phyloP scores from a whole-genome alignment of 2,797 vertebrate species.

The Avahi laniger region DNA sequence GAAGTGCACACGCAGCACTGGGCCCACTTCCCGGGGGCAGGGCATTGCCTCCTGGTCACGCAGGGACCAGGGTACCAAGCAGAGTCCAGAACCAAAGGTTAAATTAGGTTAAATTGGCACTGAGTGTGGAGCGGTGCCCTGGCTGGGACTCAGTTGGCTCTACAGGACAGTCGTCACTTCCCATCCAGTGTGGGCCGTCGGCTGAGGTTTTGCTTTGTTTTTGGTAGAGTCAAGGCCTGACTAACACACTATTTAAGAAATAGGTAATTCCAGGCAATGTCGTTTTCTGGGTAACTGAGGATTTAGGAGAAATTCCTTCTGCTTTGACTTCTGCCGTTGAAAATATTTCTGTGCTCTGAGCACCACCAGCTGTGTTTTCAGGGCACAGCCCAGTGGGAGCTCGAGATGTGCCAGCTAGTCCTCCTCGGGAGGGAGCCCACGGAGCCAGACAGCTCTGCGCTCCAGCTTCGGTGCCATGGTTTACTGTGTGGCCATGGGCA shows the following conservation, averaged over 20 bases:
- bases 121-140: rapidly evolving
- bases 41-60: not conserved
- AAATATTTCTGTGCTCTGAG: rapidly evolving
- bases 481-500: no score
- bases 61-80: no score
- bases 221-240: not conserved
- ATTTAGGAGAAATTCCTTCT: not conserved
- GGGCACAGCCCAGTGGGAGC: not conserved
- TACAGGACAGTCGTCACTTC: rapidly evolving
- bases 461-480: rapidly evolving
- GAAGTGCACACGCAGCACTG: not conserved
- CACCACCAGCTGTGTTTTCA: no score
- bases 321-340: no score
- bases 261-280: rapidly evolving
- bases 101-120: not conserved
- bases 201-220: not conserved
- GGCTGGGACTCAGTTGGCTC: not conserved
- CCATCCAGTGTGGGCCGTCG: rapidly evolving
- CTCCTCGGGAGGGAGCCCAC: rapidly evolving
- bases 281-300: rapidly evolving
- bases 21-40: rapidly evolving
- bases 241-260: no score
- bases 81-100: not conserved
- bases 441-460: not conserved
- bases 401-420: rapidly evolving